Conservation (phyloP, 2,888 invertebrate genomes). For the Galerucella calmariensis region DNA sequence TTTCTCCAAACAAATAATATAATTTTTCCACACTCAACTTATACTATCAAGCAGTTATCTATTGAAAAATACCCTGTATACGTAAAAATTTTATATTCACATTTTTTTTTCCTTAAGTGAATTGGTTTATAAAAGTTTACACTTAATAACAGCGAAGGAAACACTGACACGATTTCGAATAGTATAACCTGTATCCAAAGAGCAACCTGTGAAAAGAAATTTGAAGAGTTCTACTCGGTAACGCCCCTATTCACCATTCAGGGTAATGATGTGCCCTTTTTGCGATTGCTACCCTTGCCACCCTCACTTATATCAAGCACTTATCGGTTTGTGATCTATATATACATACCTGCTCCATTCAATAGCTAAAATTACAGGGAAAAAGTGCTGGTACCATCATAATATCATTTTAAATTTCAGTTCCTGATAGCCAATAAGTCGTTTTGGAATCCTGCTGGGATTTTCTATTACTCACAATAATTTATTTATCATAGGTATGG, state of each 20-base stretch:
- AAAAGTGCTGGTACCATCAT: conserved; percentile 52
- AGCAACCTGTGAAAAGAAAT: conserved; percentile 26
- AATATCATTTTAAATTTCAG: conserved; percentile 40
- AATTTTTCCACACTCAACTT: neutral
- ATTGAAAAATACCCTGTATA: neutral
- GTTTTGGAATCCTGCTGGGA: conserved; percentile 37
- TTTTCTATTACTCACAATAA: conserved; percentile 38
- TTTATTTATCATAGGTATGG: conserved; percentile 23
- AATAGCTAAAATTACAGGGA: conserved; percentile 28
- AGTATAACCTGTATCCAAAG: conserved; percentile 20
- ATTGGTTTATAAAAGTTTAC: conserved; percentile 33
- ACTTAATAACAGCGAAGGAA: neutral
- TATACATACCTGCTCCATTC: conserved; percentile 40
- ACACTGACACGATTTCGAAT: conserved; percentile 11
- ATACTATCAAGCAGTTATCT: neutral
- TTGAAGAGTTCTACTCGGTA: conserved; percentile 23
- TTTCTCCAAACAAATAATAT: too few relatives aligned
- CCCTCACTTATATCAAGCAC: conserved; percentile 41
- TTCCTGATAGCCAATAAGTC: conserved; percentile 42
- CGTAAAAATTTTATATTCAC: neutral
- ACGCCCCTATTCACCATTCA: conserved; percentile 39
- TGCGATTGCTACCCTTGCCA: conserved; percentile 34
- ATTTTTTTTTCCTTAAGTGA: neutral
- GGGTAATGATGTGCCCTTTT: conserved; percentile 32
- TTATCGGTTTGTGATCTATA: conserved; percentile 44